A percentile compares a stretch with the other conserved stretches of the same genome.
phyloP scores from a whole-genome alignment of 1,140 invertebrate species.

The Plodia interpunctella region DNA sequence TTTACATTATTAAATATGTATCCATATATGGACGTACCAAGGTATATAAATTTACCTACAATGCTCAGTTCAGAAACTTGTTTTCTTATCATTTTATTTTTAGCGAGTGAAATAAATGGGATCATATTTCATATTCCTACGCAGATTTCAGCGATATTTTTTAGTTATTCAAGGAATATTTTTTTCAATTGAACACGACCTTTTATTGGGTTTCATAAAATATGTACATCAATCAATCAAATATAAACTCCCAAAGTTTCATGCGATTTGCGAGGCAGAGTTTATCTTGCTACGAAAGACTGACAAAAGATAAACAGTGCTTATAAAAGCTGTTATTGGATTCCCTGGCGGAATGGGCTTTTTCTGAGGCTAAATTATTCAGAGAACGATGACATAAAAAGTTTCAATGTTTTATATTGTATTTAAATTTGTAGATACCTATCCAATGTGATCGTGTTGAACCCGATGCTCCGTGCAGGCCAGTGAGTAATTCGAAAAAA shows the following conservation, averaged over 20 bases:
- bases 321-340: constrained; percentile 32
- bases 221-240: constrained; percentile 33
- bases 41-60: no score
- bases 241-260: constrained; percentile 26
- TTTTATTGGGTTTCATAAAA: constrained; percentile 3
- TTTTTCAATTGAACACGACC: not conserved
- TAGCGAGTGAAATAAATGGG: no score
- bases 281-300: constrained; percentile 33
- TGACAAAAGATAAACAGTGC: constrained; percentile 37
- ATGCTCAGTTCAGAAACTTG: no score
- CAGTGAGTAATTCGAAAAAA: no score
- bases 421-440: not conserved
- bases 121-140: no score
- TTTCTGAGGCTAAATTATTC: not conserved
- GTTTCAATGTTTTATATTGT: not conserved
- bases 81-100: no score
- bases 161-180: not conserved
- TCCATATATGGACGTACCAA: no score
- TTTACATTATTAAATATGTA: no score
- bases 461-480: no score
- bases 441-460: not conserved
- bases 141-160: no score
- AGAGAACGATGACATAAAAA: not conserved
- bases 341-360: not conserved
- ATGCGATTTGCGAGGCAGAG: constrained; percentile 34